Percentiles rank a stretch among this genome's conserved stretches.
Evolutionary conservation across 2,888 invertebrate genomes (phyloP).

Genomic region (Agrotis ipsilon): DNA sequence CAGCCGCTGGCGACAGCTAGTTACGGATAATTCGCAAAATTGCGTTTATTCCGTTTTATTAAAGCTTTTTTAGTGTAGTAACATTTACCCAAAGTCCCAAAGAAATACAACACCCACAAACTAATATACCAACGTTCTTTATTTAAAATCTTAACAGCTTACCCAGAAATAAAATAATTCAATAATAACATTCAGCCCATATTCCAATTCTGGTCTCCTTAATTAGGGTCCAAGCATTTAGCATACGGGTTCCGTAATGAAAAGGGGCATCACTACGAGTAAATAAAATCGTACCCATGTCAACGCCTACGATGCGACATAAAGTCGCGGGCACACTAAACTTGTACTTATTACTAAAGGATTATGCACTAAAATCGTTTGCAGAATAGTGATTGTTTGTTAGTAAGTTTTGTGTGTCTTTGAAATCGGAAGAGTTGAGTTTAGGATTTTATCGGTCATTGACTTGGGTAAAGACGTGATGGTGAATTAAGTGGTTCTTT

Average conservation of each 20-base stretch:
- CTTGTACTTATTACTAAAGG: constrained; percentile 55
- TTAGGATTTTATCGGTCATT: background rate
- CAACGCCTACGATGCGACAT: constrained; percentile 60
- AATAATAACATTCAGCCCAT: constrained; percentile 53
- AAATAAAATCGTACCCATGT: constrained; percentile 75
- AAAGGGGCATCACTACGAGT: constrained; percentile 67
- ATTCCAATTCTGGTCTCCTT: constrained; percentile 67
- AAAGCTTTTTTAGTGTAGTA: too few species aligned
- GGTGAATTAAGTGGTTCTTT: background rate
- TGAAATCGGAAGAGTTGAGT: background rate
- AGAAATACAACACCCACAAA: background rate
- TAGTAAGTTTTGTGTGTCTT: constrained; percentile 19
- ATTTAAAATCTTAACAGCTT: constrained; percentile 15
- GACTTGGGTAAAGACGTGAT: background rate
- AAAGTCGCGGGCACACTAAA: constrained; percentile 60
- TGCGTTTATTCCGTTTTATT: too few species aligned
- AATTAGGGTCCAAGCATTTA: constrained; percentile 73
- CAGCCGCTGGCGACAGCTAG: too few species aligned
- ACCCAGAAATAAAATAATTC: constrained; percentile 50
- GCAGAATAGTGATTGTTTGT: constrained; percentile 32
- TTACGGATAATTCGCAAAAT: too few species aligned
- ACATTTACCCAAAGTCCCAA: background rate
- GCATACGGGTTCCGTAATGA: constrained; percentile 68
- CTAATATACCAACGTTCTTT: background rate
- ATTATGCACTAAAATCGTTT: constrained; percentile 51